A percentile compares a stretch with the other conserved stretches of the same genome.
Conservation (phyloP, 2,113 vertebrate species). For the Morphnarchus princeps region DNA sequence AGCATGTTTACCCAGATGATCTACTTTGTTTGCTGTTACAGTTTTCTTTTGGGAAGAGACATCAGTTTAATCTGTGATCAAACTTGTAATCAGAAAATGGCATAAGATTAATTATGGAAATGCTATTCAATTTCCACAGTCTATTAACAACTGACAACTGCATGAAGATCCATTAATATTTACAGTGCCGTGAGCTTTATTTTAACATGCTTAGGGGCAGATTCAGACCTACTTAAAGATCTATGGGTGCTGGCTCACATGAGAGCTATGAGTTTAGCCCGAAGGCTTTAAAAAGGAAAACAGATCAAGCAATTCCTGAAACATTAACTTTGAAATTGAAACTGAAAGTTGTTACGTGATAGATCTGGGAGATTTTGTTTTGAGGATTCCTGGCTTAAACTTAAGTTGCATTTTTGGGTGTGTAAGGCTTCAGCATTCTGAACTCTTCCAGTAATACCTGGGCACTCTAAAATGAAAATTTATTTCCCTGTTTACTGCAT, state of each 20-base stretch:
- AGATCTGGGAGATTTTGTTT: neutral
- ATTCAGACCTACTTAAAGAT: neutral
- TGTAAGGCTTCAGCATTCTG: neutral
- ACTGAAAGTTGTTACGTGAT: neutral
- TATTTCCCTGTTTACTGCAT: neutral
- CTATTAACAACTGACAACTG: constrained; percentile 66
- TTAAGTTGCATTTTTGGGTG: neutral
- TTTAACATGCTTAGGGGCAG: neutral
- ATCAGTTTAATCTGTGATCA: constrained; percentile 56
- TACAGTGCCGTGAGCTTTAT: constrained; percentile 10
- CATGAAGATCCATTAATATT: constrained; percentile 60
- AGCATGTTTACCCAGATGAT: neutral
- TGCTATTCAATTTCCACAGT: constrained; percentile 63
- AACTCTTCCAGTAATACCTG: neutral
- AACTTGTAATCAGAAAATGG: constrained; percentile 70
- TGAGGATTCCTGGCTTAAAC: neutral
- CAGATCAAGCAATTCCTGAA: neutral
- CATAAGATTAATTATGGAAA: constrained; percentile 70
- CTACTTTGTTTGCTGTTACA: neutral
- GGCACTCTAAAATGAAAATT: neutral
- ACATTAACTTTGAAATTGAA: neutral
- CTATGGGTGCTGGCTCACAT: neutral
- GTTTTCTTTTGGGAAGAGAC: constrained; percentile 22
- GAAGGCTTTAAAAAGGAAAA: constrained; percentile 6
- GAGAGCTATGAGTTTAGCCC: neutral